Evolutionary conservation across 2,113 vertebrate species (phyloP), one percentile per base, ranked within the genome.

Genomic region (Ctenodactylus gundi): DNA sequence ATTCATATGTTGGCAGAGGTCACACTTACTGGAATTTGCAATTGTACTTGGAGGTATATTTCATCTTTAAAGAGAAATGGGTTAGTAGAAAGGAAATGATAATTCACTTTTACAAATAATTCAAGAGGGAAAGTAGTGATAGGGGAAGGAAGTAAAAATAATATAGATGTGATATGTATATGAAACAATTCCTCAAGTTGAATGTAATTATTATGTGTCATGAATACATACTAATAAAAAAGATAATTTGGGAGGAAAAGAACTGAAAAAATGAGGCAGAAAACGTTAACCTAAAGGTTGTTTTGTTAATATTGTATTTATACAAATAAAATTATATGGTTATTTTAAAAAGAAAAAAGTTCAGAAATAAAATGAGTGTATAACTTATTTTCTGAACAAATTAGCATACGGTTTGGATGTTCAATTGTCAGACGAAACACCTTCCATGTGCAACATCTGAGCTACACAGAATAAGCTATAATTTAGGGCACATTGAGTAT

Each of bases 11-110:
- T 57, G 90, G 46, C 77, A 92, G 77, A 95, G 49, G 68, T 94
- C 57, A 90, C 51, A 96, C 41, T 90, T 88, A 39, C 68, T 39
- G n/a, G n/a, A 65, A 58, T 96, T 96, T 86, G 80, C 31, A 97
- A 62, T 17, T 21, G 53, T 0, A 3, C 73, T 81, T 95, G 7
- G 20, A 29, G 3, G 12, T 65, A 72, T 21, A 88, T 25, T 55
- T 97, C 76, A 72, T 95, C 94, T 89, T 97, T 88, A 89, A 91
- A 85, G 95, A 78, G 76, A 96, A 93, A 67, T 4, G 64, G 27
- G 57, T 46, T 95, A 76, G 88, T 72, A 88, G 94, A 77, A 96
- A 55, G 57, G 80, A 67, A 93, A 65, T 57, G 82, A 70, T 36
- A 44, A 84, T 44, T 94, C 91, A 78, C 53, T 90, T 97, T 73